These are phyloP conservation scores for Steinernema scapterisci DNA, from an alignment of 2,888 invertebrate genomes.

Conservation along the genomic window DNA sequence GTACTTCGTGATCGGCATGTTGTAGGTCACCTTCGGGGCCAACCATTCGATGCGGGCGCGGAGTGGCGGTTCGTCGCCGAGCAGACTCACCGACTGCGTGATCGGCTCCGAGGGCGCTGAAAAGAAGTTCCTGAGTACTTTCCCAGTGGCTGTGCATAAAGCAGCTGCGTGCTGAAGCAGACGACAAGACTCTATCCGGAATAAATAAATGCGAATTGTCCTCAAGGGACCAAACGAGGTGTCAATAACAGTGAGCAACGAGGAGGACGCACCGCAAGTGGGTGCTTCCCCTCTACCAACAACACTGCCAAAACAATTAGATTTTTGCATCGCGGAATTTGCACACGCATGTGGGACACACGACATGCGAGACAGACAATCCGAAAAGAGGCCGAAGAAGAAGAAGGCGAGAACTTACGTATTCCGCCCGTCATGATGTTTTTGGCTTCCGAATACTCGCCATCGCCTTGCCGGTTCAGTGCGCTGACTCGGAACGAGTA, in stretches of 20 bases:
- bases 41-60: conserved; percentile 91
- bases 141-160: neutral
- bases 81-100: conserved; percentile 74
- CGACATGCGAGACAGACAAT: neutral
- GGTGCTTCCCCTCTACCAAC: conserved; percentile 12
- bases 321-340: conserved; percentile 20
- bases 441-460: conserved; percentile 84
- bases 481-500: conserved; percentile 89
- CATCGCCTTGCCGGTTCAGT: conserved; percentile 93
- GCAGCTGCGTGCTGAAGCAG: conserved; percentile 3
- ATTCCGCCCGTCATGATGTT: conserved; percentile 83
- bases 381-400: neutral
- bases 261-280: conserved; percentile 18
- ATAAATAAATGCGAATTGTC: conserved; percentile 31
- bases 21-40: conserved; percentile 73
- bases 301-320: conserved; percentile 27
- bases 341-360: neutral
- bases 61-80: conserved; percentile 84
- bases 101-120: conserved; percentile 71
- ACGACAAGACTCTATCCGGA: conserved; percentile 19
- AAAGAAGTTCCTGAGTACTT: conserved; percentile 39
- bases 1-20: conserved; percentile 77
- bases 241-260: conserved; percentile 31
- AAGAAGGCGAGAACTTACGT: conserved; percentile 50
- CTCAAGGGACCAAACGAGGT: conserved; percentile 26